Percentiles rank a stretch among this genome's conserved stretches.
phyloP scores from a whole-genome alignment of 2,888 invertebrate genomes.

The Standfussiana lucernea region DNA sequence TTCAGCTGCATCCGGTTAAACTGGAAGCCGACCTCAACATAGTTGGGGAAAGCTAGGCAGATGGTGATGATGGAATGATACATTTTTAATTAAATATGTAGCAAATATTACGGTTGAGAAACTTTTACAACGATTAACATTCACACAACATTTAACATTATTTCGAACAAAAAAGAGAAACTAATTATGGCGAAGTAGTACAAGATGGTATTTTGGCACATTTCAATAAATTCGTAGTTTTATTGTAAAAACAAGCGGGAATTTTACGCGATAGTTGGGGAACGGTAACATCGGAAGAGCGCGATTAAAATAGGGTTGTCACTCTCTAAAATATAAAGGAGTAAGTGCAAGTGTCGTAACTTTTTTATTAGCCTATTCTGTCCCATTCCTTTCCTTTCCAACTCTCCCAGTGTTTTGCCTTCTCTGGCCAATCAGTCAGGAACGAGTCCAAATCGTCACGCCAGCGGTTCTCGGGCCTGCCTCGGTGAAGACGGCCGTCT shows the following conservation, averaged over 20 bases:
- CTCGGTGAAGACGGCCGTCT: too few species aligned
- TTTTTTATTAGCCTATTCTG: too few species aligned
- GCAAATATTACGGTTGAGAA: neutral
- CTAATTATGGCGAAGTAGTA: neutral
- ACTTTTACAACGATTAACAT: neutral
- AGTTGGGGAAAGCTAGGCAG: too few species aligned
- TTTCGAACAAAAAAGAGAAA: neutral
- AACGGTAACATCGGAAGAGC: constrained; percentile 58
- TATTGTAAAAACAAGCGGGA: constrained; percentile 43
- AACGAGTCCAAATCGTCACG: too few species aligned
- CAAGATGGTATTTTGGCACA: constrained; percentile 11
- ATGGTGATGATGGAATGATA: neutral
- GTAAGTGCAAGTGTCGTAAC: neutral
- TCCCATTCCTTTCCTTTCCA: too few species aligned
- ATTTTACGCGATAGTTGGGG: constrained; percentile 42
- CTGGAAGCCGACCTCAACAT: too few species aligned
- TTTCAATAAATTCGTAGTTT: constrained; percentile 42
- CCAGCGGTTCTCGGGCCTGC: too few species aligned
- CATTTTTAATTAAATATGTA: neutral
- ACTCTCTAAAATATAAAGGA: neutral
- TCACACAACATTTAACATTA: neutral
- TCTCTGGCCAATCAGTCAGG: too few species aligned
- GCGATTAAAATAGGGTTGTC: constrained; percentile 50
- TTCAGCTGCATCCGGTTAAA: too few species aligned
- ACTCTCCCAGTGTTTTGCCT: too few species aligned